Evolutionary conservation across 2,888 invertebrate species (phyloP), one percentile per base, ranked within the genome.

Genomic region (Polylopha cassiicola): DNA sequence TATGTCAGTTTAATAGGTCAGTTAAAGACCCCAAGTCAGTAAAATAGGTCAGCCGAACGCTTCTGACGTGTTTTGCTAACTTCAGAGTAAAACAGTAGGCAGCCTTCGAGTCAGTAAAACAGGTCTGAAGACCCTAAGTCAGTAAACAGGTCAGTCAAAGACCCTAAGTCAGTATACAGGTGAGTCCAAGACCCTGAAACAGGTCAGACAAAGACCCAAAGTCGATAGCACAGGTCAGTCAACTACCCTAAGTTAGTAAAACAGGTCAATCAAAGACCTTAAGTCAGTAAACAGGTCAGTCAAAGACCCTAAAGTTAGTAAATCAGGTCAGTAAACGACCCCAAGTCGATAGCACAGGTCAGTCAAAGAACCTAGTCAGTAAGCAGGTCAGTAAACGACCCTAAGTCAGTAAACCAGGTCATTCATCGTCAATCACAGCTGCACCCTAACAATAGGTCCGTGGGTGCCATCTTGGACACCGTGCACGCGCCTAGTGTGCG

Each of bases 401-500:
- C 17, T 14, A 8, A 20, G 5, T 21, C 1, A 10, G n/a, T 5
- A 5, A 22, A 11, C 17, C 20, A 18, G 20, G 26, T 26, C 26
- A 26, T 14, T 9, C 16, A 23, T 32, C 16, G 7, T n/a, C 13
- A 8, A 7, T 15, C 21, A 15, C 6, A 80, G 49, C 42, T 71
- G 69, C 20, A 84, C 69, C 32, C 82, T 56, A 24, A 62, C 73
- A 32, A 81, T 70, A 30, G 76, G 70, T 43, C 65, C 69, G 42
- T 73, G 72, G 31, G 67, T 70, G 1, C 72, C 71, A 38, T 80
- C 79, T 0, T 70, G 61, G 7, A 79, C 39, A 0, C 73, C 81
- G 52, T 82, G 84, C 15, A 79, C 82, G 3, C 80, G 58, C 0
- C 81, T 37, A 32, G 69, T 61, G 49, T 84, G 84, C 16, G 78